Conservation (phyloP, 2,888 invertebrate genomes). For the Xylota segnis region DNA sequence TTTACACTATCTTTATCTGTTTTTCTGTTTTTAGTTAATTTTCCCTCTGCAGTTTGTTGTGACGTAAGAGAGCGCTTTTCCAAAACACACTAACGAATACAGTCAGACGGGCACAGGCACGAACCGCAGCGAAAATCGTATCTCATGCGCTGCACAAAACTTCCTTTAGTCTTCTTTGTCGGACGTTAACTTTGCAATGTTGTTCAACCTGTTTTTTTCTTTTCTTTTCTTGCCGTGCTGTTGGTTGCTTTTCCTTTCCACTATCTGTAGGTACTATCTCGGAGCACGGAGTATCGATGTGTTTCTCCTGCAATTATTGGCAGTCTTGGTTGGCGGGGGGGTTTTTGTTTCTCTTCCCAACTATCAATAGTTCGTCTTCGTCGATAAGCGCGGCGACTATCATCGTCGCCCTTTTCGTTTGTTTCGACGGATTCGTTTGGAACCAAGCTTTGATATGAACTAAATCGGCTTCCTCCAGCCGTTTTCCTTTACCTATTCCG, state of each 20-base stretch:
- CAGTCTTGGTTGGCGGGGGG: neutral
- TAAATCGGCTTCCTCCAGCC: neutral
- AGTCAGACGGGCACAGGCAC: neutral
- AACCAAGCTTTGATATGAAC: slow-evolving; percentile 33
- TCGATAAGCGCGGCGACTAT: neutral
- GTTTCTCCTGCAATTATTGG: slow-evolving; percentile 43
- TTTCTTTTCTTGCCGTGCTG: slow-evolving; percentile 18
- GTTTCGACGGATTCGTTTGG: neutral
- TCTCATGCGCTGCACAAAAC: slow-evolving; percentile 41
- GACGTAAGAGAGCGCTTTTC: slow-evolving; percentile 51
- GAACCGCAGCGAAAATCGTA: slow-evolving; percentile 21
- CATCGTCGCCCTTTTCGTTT: slow-evolving; percentile 4
- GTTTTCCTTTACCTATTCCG: slow-evolving; percentile 24
- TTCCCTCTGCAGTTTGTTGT: slow-evolving; percentile 20
- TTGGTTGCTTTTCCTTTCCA: slow-evolving; percentile 38
- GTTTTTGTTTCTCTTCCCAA: neutral
- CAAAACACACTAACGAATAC: slow-evolving; percentile 20
- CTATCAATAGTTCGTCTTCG: neutral
- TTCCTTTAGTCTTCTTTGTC: slow-evolving; percentile 44
- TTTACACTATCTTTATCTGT: slow-evolving; percentile 5
- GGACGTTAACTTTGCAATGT: slow-evolving; percentile 67
- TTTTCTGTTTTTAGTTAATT: slow-evolving; percentile 14
- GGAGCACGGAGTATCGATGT: slow-evolving; percentile 29
- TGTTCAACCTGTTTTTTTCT: slow-evolving; percentile 73
- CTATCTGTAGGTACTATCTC: slow-evolving; percentile 16